Evolutionary conservation across 2,797 vertebrate species (phyloP).

Genomic region (Basileuterus tristriatus): DNA sequence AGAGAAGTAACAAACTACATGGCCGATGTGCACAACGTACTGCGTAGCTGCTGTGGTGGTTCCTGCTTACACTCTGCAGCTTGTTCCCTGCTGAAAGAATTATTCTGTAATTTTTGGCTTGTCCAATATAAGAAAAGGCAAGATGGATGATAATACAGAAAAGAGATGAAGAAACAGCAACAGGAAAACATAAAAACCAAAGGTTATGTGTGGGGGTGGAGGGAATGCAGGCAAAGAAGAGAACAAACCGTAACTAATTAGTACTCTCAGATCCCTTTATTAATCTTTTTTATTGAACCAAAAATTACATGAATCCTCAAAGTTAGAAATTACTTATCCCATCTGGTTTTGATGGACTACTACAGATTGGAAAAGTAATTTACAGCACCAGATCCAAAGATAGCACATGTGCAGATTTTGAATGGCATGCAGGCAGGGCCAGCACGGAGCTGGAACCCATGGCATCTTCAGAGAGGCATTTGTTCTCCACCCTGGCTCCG

Average conservation of each 20-base stretch:
- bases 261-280: neutral
- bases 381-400: conserved; percentile 41
- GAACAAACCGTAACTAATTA: conserved; percentile 41
- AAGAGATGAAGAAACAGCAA: neutral
- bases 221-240: neutral
- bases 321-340: conserved; percentile 22
- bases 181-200: neutral
- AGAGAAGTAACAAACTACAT: neutral
- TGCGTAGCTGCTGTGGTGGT: neutral
- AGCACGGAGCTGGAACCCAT: neutral
- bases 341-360: conserved; percentile 48
- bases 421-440: neutral
- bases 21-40: neutral
- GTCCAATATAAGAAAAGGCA: neutral
- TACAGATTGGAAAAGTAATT: conserved; percentile 54
- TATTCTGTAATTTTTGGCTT: neutral
- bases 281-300: neutral
- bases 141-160: neutral
- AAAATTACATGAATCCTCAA: neutral
- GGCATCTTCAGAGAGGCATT: conserved; percentile 13
- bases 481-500: neutral
- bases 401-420: conserved; percentile 25
- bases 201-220: neutral
- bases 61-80: neutral
- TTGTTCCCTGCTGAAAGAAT: neutral